Evolutionary conservation across 2,888 invertebrate species (phyloP).

Genomic region (Allophyes oxyacanthae): DNA sequence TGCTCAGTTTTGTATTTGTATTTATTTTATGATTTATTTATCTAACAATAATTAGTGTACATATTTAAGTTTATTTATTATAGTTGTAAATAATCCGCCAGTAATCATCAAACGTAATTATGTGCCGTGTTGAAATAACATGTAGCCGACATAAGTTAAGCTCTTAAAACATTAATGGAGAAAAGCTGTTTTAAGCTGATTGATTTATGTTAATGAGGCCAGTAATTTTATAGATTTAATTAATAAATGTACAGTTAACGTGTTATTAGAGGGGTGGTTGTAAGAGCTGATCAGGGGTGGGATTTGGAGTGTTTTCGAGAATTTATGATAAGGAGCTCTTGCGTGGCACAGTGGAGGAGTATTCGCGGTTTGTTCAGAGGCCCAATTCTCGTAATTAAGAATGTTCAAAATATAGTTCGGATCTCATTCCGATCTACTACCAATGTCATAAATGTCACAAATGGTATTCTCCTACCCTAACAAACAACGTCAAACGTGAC

Average conservation of each 20-base stretch:
- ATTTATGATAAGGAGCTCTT: slow-evolving; percentile 12
- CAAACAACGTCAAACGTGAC: no score
- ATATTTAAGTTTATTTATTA: no score
- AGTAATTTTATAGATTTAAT: slow-evolving; percentile 41
- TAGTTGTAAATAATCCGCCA: not conserved
- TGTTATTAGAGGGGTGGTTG: slow-evolving; percentile 18
- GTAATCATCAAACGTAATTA: slow-evolving; percentile 2
- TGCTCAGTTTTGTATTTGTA: no score
- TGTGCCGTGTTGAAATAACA: not conserved
- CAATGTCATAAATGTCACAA: no score
- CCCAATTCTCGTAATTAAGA: no score
- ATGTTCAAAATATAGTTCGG: no score
- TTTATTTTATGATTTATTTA: no score
- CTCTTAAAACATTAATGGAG: slow-evolving; percentile 28
- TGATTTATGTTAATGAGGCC: slow-evolving; percentile 28
- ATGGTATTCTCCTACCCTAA: no score
- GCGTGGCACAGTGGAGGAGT: not conserved
- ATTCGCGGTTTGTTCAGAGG: no score
- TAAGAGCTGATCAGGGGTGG: slow-evolving; percentile 3
- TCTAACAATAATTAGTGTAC: no score
- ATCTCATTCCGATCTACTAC: no score
- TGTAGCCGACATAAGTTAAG: slow-evolving; percentile 22
- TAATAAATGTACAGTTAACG: slow-evolving; percentile 40
- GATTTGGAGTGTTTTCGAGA: slow-evolving; percentile 11
- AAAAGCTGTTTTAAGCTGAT: slow-evolving; percentile 35